Conservation (phyloP, 1,140 invertebrate species). For the Penaeus vannamei region DNA sequence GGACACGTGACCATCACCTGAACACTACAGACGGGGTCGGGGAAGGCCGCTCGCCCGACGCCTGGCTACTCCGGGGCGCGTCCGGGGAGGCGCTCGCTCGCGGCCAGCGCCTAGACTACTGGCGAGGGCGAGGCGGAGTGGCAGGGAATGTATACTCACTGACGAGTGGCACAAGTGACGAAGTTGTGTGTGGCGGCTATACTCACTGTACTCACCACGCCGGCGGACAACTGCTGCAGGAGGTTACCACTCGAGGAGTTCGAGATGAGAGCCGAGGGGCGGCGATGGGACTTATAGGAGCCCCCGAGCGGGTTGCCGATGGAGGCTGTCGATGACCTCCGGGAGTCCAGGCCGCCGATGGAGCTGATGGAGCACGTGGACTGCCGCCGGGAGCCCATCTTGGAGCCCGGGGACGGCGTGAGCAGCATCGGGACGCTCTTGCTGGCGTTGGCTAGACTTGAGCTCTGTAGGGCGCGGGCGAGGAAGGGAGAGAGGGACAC, state of each 20-base stretch:
- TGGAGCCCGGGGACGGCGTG: conserved; percentile 86
- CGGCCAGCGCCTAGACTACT: too few species aligned
- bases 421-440: conserved; percentile 88
- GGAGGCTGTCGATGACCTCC: conserved; percentile 69
- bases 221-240: conserved; percentile 86
- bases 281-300: conserved; percentile 78
- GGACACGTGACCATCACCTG: too few species aligned
- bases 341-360: conserved; percentile 62
- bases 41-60: too few species aligned
- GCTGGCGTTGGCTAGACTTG: conserved; percentile 89
- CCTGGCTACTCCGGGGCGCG: too few species aligned
- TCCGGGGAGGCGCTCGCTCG: too few species aligned
- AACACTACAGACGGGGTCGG: too few species aligned
- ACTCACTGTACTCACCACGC: conserved; percentile 86
- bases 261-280: conserved; percentile 70
- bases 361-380: conserved; percentile 71
- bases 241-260: conserved; percentile 73
- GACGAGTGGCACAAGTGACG: conserved; percentile 76
- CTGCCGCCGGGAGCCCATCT: conserved; percentile 84
- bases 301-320: conserved; percentile 70
- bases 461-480: conserved; percentile 45
- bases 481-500: not conserved
- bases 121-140: conserved; percentile 69
- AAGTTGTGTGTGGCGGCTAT: conserved; percentile 78
- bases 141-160: conserved; percentile 79